Evolutionary conservation across 2,888 invertebrate genomes (phyloP), one percentile per base, ranked within the genome.

Genomic region (Euproctis similis): DNA sequence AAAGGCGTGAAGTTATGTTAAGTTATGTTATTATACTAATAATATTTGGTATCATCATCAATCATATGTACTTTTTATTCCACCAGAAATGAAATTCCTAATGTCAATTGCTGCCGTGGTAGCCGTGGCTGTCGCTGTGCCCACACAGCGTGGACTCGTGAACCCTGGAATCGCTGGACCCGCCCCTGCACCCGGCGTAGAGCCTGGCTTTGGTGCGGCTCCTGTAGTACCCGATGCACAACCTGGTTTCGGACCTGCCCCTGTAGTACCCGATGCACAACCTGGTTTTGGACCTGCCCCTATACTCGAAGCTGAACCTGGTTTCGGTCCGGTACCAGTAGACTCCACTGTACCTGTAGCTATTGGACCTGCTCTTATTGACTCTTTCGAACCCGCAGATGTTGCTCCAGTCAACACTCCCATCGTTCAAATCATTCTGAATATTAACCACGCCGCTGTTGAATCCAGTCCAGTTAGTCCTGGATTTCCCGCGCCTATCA

Each of bases 51-150:
- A n/a, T n/a, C n/a, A n/a, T n/a, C n/a, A n/a, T n/a, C n/a, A n/a
- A n/a, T n/a, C n/a, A n/a, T n/a, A n/a, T n/a, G n/a, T n/a, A 18
- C n/a, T n/a, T 3, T 19, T 19, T 19, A 3, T 19, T n/a, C 8
- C n/a, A 19, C 9, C 22, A 37, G 34, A 42, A 21, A 44, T 46
- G 44, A 41, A 44, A 38, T 45, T 42, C 42, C 32, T 47, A 2
- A 11, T 44, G 19, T 24, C 23, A 34, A 32, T 36, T 2, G 44
- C 38, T 31, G 37, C 46, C 26, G 27, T 33, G 36, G 42, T 53
- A 35, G 42, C 42, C 12, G 30, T 37, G 17, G 34, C 46, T 32
- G 33, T 46, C 14, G 36, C 20, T 30, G 42, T 17, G 8, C 25
- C 30, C 12, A 30, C 28, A 10, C 31, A 44, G 23, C 31, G 19